Conservation (phyloP, 2,797 vertebrate genomes). For the Pogonophryne albipinna region DNA sequence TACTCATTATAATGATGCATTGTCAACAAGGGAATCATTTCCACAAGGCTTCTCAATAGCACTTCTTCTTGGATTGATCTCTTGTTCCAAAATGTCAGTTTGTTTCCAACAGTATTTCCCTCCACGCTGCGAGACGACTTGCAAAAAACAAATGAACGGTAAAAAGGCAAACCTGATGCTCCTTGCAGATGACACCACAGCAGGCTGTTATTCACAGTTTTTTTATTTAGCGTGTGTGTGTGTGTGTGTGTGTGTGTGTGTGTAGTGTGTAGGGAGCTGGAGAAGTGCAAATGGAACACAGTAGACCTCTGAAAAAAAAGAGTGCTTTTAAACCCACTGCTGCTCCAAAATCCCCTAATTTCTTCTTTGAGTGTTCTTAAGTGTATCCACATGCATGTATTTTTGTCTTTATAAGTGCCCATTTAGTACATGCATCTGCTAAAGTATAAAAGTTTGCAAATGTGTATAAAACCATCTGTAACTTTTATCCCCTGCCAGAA, state of each 20-base stretch:
- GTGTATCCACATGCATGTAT: neutral
- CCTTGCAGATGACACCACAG: neutral
- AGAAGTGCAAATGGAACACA: constrained; percentile 48
- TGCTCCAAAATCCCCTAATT: constrained; percentile 39
- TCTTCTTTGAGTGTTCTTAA: neutral
- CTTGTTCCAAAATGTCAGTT: neutral
- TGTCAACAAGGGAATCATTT: neutral
- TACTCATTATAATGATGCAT: constrained; percentile 30
- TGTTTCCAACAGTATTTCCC: neutral
- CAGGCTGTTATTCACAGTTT: no score
- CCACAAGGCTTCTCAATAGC: constrained; percentile 1
- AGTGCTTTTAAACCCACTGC: constrained; percentile 61
- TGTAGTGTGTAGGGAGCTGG: constrained; percentile 35
- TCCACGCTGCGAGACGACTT: neutral
- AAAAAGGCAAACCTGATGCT: constrained; percentile 2
- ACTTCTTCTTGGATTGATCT: constrained; percentile 13
- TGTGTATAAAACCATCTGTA: constrained; percentile 1
- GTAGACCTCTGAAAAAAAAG: constrained; percentile 59
- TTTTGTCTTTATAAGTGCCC: neutral
- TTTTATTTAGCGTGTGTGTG: no score
- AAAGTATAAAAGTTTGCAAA: neutral
- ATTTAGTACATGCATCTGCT: neutral
- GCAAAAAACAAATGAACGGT: neutral
- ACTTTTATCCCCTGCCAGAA: neutral
- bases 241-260: no score